phyloP scores from a whole-genome alignment of 2,113 vertebrate genomes.

The Salminus brasiliensis region DNA sequence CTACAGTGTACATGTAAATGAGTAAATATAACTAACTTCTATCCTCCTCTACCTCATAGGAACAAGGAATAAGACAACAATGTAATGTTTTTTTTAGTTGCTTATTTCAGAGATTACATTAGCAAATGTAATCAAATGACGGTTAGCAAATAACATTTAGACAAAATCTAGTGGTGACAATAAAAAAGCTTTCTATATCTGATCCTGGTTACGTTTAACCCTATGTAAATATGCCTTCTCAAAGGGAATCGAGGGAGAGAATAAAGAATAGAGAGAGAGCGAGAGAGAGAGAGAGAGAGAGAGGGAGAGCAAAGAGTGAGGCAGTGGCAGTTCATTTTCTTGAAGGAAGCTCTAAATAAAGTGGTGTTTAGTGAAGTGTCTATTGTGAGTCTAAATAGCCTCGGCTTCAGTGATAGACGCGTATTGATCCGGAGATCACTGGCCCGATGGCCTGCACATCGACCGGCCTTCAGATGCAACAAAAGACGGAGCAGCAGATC shows the following conservation, averaged over 20 bases:
- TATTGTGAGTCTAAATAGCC: constrained; percentile 73
- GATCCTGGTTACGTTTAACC: constrained; percentile 49
- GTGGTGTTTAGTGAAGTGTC: constrained; percentile 71
- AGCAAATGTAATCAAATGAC: too few species aligned
- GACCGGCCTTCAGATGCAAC: constrained; percentile 71
- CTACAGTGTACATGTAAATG: neutral
- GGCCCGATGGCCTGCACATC: constrained; percentile 71
- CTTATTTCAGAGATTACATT: too few species aligned
- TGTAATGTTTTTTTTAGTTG: neutral
- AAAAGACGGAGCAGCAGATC: constrained; percentile 59
- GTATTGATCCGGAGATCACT: constrained; percentile 77
- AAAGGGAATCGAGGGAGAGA: constrained; percentile 1
- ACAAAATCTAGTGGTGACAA: too few species aligned
- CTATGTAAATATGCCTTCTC: constrained; percentile 37
- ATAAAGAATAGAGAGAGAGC: neutral
- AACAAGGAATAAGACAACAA: neutral
- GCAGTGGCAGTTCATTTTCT: constrained; percentile 69
- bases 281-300: constrained; percentile 51
- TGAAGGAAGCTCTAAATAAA: constrained; percentile 71
- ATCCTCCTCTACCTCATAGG: neutral
- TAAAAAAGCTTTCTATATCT: neutral
- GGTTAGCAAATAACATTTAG: too few species aligned
- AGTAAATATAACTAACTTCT: neutral
- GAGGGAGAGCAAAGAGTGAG: constrained; percentile 44
- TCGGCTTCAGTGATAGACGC: constrained; percentile 72